A percentile compares a stretch with the other conserved stretches of the same genome.
These are phyloP conservation scores for Micropoecilia bifurca DNA, from an alignment of 2,797 vertebrate species.

Conservation along the genomic window DNA sequence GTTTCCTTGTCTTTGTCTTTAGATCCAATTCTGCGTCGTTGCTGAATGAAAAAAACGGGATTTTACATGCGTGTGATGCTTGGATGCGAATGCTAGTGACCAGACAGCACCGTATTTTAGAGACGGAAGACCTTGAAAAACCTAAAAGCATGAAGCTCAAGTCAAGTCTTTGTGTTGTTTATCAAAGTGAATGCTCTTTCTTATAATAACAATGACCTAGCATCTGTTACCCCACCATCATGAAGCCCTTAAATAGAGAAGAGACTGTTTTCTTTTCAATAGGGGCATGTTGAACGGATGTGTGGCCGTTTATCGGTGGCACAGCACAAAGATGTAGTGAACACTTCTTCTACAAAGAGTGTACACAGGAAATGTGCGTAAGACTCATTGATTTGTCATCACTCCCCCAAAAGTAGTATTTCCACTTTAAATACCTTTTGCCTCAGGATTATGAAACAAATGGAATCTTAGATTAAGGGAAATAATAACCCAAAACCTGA, in stretches of 20 bases:
- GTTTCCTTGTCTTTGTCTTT: conserved; percentile 65
- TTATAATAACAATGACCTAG: neutral
- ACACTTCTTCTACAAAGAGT: neutral
- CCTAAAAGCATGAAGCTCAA: neutral
- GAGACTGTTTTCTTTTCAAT: neutral
- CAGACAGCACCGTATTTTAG: neutral
- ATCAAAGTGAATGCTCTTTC: neutral
- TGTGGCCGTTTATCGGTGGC: neutral
- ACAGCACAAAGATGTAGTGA: neutral
- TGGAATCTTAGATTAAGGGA: neutral
- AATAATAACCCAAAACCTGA: neutral
- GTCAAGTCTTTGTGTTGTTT: neutral
- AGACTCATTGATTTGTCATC: neutral
- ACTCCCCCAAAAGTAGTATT: neutral
- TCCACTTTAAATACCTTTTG: neutral
- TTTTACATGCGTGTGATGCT: conserved; percentile 5
- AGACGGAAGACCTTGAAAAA: neutral
- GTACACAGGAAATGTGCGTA: neutral
- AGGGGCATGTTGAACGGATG: neutral
- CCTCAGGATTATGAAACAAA: neutral
- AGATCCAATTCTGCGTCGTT: conserved; percentile 59
- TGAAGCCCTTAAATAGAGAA: neutral
- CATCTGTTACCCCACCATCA: neutral
- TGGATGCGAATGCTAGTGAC: neutral
- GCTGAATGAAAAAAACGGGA: conserved; percentile 28